These are phyloP conservation scores for Triplophysa rosa DNA, from an alignment of 2,113 vertebrate species.

Conservation along the genomic window DNA sequence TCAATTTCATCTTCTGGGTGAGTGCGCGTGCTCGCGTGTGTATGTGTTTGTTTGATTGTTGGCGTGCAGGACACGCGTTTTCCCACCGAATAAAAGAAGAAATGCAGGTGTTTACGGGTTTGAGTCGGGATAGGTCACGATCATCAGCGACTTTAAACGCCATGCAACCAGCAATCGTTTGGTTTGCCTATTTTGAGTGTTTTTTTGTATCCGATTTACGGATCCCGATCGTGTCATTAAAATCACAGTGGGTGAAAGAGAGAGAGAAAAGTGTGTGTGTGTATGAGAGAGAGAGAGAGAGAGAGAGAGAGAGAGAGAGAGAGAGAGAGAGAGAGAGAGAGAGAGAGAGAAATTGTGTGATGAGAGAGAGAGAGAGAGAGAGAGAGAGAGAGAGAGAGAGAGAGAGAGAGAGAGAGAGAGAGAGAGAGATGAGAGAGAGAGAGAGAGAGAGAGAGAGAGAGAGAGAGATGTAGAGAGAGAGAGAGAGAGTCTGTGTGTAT, in stretches of 20 bases:
- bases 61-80: conserved; percentile 8
- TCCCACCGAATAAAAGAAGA: not conserved
- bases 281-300: not conserved
- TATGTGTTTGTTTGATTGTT: not conserved
- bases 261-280: not conserved
- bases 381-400: not conserved
- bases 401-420: too few relatives aligned
- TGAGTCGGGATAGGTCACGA: not conserved
- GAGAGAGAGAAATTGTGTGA: not conserved
- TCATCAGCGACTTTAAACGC: not conserved
- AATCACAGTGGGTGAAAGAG: not conserved
- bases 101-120: not conserved
- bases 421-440: not conserved
- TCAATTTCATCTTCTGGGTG: conserved; percentile 96
- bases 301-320: too few relatives aligned
- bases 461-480: too few relatives aligned
- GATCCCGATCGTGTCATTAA: not conserved
- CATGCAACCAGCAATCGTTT: not conserved
- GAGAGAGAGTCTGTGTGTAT: not conserved
- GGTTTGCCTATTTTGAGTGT: conserved; percentile 10
- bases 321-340: too few relatives aligned
- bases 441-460: not conserved
- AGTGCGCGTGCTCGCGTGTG: conserved; percentile 68
- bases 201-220: not conserved
- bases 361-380: not conserved